A percentile compares a stretch with the other conserved stretches of the same genome.
These are phyloP conservation scores for Desmodus rotundus DNA, from an alignment of 2,113 vertebrate genomes.

Conservation along the genomic window DNA sequence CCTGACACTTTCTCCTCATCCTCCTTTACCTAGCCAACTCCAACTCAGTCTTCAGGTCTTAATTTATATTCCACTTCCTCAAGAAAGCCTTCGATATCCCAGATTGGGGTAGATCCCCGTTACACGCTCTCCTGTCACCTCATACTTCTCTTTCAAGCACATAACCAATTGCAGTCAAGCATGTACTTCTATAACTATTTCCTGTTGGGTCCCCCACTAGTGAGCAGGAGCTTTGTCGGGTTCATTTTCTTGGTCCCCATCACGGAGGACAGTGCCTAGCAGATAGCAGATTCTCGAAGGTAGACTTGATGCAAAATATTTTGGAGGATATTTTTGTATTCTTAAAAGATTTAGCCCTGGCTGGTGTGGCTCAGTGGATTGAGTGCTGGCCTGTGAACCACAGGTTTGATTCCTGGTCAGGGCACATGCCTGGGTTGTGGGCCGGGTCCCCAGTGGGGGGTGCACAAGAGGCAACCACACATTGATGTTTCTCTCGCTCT, in stretches of 20 bases:
- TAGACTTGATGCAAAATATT: neutral
- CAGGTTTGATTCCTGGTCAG: no score
- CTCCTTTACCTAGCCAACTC: neutral
- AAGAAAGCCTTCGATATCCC: neutral
- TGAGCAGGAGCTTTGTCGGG: neutral
- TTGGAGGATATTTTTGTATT: neutral
- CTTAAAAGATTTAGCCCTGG: neutral
- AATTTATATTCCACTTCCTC: neutral
- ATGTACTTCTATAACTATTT: neutral
- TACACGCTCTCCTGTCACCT: neutral
- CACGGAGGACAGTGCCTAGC: neutral
- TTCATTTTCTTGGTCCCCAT: neutral
- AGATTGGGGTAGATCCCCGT: neutral
- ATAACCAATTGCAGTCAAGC: neutral
- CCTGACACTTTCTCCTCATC: neutral
- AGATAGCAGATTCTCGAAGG: neutral
- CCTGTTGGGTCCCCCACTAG: neutral
- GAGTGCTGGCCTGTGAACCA: no score
- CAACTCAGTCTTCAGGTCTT: neutral
- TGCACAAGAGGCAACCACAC: no score
- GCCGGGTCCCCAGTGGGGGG: no score
- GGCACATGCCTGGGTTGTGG: no score
- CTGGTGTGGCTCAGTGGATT: no score
- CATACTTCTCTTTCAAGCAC: neutral
- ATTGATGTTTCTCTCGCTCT: no score